phyloP scores from a whole-genome alignment of 2,797 vertebrate genomes.

The Lophius americanus region DNA sequence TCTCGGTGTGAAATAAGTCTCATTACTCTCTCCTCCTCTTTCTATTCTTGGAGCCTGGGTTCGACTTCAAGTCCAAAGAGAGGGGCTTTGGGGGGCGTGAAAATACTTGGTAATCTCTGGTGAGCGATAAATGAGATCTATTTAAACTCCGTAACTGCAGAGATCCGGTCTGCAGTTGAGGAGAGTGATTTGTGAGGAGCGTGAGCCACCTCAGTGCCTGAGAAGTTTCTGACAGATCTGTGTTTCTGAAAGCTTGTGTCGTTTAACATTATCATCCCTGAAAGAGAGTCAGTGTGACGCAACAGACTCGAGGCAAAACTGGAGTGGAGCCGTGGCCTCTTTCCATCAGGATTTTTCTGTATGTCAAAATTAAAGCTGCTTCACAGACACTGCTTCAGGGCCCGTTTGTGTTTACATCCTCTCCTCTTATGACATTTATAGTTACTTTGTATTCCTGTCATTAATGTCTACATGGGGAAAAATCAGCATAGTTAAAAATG shows the following conservation, averaged over 20 bases:
- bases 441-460: constrained; percentile 41
- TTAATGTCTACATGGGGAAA: constrained; percentile 29
- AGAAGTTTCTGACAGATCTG: constrained; percentile 40
- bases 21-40: constrained; percentile 25
- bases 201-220: constrained; percentile 10
- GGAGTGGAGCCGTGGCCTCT: constrained; percentile 22
- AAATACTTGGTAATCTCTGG: neutral
- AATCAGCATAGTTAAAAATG: neutral
- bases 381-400: constrained; percentile 33
- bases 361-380: constrained; percentile 35
- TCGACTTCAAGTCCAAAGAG: constrained; percentile 1
- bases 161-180: constrained; percentile 4
- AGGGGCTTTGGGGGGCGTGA: constrained; percentile 17
- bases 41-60: constrained; percentile 7
- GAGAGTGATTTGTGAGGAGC: constrained; percentile 19
- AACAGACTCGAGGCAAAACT: constrained; percentile 39
- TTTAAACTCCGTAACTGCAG: constrained; percentile 24
- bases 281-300: constrained; percentile 29
- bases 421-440: constrained; percentile 36
- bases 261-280: constrained; percentile 49
- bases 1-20: constrained; percentile 35
- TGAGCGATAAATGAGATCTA: constrained; percentile 15
- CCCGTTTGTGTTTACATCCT: constrained; percentile 47
- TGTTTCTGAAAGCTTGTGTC: constrained; percentile 54
- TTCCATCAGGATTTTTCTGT: constrained; percentile 33